Evolutionary conservation across 1,140 invertebrate genomes (phyloP), one percentile per base, ranked within the genome.

Genomic region (Drosophila novamexicana): DNA sequence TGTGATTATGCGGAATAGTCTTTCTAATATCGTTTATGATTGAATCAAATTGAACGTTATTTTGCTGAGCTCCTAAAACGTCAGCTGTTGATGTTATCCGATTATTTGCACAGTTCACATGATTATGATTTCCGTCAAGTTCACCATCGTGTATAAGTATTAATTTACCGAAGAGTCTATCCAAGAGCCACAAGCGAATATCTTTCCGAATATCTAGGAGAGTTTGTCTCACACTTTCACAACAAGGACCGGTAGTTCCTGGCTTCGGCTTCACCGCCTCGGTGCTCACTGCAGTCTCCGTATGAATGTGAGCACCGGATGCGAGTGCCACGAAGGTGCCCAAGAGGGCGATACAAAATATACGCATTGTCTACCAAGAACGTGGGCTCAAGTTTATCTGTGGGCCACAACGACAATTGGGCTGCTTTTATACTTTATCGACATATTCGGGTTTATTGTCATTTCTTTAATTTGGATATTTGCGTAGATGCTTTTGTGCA

Each of bases 171-270:
- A 86, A 86, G 7, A 86, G 79, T 49, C 82, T 66, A 57, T 86
- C 82, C 36, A 86, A 65, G 12, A 86, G 72, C 82, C 82, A 86
- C 14, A 86, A 59, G 1, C 82, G 82, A 18, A 86, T 86, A 74
- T 86, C 82, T 56, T 86, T 86, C 44, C 82, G 76, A 53, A 86
- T 86, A 16, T 86, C 82, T 45, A 86, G 40, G 16, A 86, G 69
- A 39, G 83, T 88, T 88, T 86, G 83, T 29, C 83, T 44, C 52
- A 86, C 82, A 88, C 84, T 77, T 82, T 86, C 84, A 82, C 82
- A 86, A 70, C 82, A 86, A 37, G 72, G 66, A 39, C 29, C 54
- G 22, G 12, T 53, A 14, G 36, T 44, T 9, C 44, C n/a, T n/a
- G 82, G 42, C 39, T 63, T 44, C 1, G 65, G 14, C n/a, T 73